Evolutionary conservation across 2,888 invertebrate species (phyloP).

Genomic region (Drosophila pseudotalamancana): DNA sequence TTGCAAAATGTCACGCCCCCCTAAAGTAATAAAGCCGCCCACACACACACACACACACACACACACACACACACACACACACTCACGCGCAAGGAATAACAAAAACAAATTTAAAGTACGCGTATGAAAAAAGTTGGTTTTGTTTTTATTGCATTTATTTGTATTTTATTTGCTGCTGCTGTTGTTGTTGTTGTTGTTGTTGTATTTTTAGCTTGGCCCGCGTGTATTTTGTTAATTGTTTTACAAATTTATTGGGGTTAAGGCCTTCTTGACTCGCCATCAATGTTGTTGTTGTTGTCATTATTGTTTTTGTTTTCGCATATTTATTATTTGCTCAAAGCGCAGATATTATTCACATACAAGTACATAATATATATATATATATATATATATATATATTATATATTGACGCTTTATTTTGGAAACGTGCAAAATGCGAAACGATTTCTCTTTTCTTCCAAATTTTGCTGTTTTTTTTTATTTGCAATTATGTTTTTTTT

Average conservation of each 20-base stretch:
- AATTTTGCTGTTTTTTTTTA: slow-evolving; percentile 5
- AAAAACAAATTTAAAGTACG: slow-evolving; percentile 8
- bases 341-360: slow-evolving; percentile 25
- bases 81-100: not conserved
- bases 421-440: slow-evolving; percentile 53
- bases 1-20: slow-evolving; percentile 27
- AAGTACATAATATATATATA: not conserved
- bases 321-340: slow-evolving; percentile 38
- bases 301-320: slow-evolving; percentile 28
- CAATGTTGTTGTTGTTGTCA: slow-evolving; percentile 17
- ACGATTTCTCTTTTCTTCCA: slow-evolving; percentile 57
- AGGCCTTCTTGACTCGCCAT: slow-evolving; percentile 62
- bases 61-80: slow-evolving; percentile 4
- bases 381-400: not conserved
- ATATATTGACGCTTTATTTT: slow-evolving; percentile 37
- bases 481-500: slow-evolving; percentile 3
- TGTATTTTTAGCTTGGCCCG: slow-evolving; percentile 45
- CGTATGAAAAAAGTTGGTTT: not conserved
- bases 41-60: not conserved
- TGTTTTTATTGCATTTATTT: slow-evolving; percentile 2
- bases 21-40: not conserved
- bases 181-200: not conserved
- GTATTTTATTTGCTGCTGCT: not conserved
- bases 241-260: slow-evolving; percentile 74
- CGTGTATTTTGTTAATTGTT: slow-evolving; percentile 57